Base-by-base conservation (phyloP, 23 tunicate species). In the Phallusia fumigata region DNA sequence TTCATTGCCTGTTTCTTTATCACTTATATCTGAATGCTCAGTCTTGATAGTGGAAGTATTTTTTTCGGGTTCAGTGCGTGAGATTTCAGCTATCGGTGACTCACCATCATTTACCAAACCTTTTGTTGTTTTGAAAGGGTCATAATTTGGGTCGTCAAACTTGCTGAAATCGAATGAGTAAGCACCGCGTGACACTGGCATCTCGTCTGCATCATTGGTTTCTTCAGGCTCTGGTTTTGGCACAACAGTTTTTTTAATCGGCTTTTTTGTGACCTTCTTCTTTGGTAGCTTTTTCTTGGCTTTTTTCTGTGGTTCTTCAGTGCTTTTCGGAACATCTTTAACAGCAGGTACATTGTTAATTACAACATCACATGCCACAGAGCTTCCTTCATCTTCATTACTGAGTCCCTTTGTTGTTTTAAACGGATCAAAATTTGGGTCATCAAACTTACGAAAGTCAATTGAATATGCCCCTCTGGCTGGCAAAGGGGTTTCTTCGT, bases 101-200 rank as follows among this genome's bases (percentile, higher is more conserved):
- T 21, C 28, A 58, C 3, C 69, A 21, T 58, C 69, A 58, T 58
- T 58, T 11, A 22, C 13, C 16, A 58, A 16, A 1, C 15, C 69
- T 58, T 24, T 58, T 22, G 69, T 58, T 2, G 88, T 84, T 75
- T 89, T 74, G 53, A 89, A 89, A 34, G 94, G 94, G 40, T 89
- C 94, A 65, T 78, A 79, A 32, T 79, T 69, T 22, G 82, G 83
- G n/a, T 79, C 83, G 84, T 89, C 88, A 36, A 89, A 78, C 36
- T 88, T 83, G 47, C 81, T 79, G 79, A 88, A 89, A 51, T 89
- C 88, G 0, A 89, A 47, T 21, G 82, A 52, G 64, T 89, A 89
- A 32, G 93, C 72, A 12, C 93, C 93, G 34, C 18, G 15, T 51
- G 58, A 18, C 58, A 13, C 58, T 13, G 58, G 18, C 15, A 51